Evolutionary conservation across 2,113 vertebrate species (phyloP), one percentile per base, ranked within the genome.

Genomic region (Arothron firmamentum): DNA sequence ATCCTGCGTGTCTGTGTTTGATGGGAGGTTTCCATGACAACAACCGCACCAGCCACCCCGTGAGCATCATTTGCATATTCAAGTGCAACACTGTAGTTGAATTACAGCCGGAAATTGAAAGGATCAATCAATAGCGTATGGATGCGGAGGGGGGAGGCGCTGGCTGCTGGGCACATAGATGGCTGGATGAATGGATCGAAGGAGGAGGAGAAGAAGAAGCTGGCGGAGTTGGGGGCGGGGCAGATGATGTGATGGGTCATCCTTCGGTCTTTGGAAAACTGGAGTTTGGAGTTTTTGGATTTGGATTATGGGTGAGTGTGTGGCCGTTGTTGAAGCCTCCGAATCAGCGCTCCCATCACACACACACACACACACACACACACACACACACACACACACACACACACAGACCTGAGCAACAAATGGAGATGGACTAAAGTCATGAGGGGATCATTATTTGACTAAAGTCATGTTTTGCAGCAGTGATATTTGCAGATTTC

Each of bases 101-200:
- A 87, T 87, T 88, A 83, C 78, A 78, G 76, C 77, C 56, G 71
- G 71, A 82, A 81, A 85, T 83, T 80, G 81, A 83, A 85, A 38
- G 68, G 78, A 56, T 74, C 62, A 78, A 84, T 85, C 83, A 79
- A 87, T 88, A 69, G 65, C n/a, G 4, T 47, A 17, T 57, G 53
- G 14, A 14, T 48, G 52, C 14, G 23, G 1, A 31, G 43, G 28
- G 52, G 3, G 10, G 50, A 38, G 47, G 20, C 14, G 9, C 10
- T 45, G 61, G 23, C 16, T 18, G 42, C 59, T 56, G 47, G 60
- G 65, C 43, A 41, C 67, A 66, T 23, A 41, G 51, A 79, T 17
- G 55, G 55, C 56, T 45, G 43, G 48, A 61, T 10, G 72, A 63
- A 70, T 31, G 56, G 62, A 66, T 31, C 38, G 52, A 59, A 56